Conservation (phyloP, 2,113 vertebrate species). For the Machaerirhynchus nigripectus region DNA sequence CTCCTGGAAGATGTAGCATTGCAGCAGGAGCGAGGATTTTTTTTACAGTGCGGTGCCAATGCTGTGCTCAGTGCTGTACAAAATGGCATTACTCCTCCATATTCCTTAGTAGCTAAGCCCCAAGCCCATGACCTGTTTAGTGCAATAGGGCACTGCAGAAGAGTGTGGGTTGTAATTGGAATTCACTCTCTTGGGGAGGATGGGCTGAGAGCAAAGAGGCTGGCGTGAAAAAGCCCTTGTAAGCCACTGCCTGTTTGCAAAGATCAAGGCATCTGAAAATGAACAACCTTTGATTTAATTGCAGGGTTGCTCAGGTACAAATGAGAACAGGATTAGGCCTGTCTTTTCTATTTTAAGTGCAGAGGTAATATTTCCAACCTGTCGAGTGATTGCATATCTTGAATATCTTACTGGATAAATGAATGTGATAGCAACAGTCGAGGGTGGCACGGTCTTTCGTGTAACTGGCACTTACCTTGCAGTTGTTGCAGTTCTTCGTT, state of each 20-base stretch:
- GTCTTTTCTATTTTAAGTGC: background rate
- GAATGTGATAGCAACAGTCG: background rate
- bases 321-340: background rate
- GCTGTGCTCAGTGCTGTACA: background rate
- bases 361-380: background rate
- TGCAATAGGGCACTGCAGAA: background rate
- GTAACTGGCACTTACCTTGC: background rate
- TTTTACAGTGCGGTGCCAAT: fast-evolving
- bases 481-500: background rate
- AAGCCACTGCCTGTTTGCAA: background rate
- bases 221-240: background rate
- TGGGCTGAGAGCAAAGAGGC: background rate
- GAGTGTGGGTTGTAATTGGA: background rate
- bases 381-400: background rate
- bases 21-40: background rate
- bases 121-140: background rate
- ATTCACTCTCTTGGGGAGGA: background rate
- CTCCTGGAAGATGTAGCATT: background rate
- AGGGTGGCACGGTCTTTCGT: fast-evolving
- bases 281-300: background rate
- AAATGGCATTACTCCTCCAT: background rate
- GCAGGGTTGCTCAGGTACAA: background rate
- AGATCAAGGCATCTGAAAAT: background rate
- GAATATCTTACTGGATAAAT: background rate
- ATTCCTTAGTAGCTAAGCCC: background rate